Conservation (phyloP, 2,797 vertebrate genomes). For the Poliocrania exsul region DNA sequence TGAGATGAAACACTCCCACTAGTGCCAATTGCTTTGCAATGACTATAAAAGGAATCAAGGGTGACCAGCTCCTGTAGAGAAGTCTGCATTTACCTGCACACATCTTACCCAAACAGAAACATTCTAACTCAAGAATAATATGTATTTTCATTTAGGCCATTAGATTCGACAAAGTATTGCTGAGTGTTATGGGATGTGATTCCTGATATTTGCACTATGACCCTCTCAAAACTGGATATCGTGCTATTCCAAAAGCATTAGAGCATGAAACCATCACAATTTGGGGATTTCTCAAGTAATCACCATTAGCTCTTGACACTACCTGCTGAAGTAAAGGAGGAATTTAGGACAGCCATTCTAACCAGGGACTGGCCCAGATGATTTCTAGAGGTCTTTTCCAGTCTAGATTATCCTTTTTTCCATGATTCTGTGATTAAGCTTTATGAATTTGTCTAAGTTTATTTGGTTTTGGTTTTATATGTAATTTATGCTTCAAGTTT, state of each 20-base stretch:
- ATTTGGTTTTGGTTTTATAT: neutral
- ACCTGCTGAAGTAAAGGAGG: neutral
- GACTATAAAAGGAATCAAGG: neutral
- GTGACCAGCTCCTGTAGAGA: neutral
- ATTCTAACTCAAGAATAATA: neutral
- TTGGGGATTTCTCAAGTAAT: neutral
- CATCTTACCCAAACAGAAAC: neutral
- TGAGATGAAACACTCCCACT: neutral
- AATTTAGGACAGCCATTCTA: neutral
- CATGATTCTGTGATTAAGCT: neutral
- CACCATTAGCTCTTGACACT: too few relatives aligned
- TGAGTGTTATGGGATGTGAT: neutral
- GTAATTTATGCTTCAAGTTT: neutral
- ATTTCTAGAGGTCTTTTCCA: neutral
- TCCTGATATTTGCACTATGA: neutral
- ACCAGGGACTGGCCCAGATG: neutral
- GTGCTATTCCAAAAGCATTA: neutral
- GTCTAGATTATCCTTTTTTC: neutral
- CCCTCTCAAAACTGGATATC: neutral
- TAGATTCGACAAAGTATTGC: neutral
- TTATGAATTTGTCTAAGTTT: neutral
- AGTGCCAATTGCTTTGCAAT: neutral
- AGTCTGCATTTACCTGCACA: neutral
- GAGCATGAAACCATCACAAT: neutral
- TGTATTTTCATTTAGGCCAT: neutral